A percentile compares a stretch with the other conserved stretches of the same genome.
Conservation (phyloP, 2,888 invertebrate genomes). For the Drosophila ustulata region DNA sequence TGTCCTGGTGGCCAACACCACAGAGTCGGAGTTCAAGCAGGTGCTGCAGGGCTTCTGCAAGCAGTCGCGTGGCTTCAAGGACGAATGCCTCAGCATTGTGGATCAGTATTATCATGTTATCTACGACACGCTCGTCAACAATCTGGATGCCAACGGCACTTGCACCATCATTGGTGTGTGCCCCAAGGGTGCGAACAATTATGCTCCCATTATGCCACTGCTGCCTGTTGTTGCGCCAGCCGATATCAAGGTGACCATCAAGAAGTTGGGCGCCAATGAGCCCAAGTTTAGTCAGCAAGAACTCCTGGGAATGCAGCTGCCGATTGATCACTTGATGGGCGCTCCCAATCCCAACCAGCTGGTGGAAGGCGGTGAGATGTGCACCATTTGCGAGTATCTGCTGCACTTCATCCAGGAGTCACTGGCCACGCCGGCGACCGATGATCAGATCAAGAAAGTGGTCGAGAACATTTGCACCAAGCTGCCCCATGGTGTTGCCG, state of each 20-base stretch:
- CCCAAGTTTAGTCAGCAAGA: slow-evolving; percentile 82
- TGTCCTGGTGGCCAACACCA: slow-evolving; percentile 93
- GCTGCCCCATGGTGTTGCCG: slow-evolving; percentile 88
- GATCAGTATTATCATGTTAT: slow-evolving; percentile 91
- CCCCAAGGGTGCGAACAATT: slow-evolving; percentile 70
- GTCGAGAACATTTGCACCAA: slow-evolving; percentile 90
- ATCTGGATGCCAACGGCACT: slow-evolving; percentile 89
- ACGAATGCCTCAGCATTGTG: slow-evolving; percentile 91
- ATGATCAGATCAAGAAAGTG: slow-evolving; percentile 88
- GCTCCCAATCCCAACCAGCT: slow-evolving; percentile 79
- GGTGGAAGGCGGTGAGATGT: slow-evolving; percentile 86
- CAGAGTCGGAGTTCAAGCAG: slow-evolving; percentile 92
- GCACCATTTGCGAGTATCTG: slow-evolving; percentile 93
- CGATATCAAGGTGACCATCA: slow-evolving; percentile 82
- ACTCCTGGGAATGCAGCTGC: slow-evolving; percentile 85
- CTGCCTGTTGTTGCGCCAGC: slow-evolving; percentile 86
- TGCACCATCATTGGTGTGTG: slow-evolving; percentile 88
- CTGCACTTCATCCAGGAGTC: slow-evolving; percentile 91
- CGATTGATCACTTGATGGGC: slow-evolving; percentile 86
- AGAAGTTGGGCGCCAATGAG: slow-evolving; percentile 80
- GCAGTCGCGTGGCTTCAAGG: slow-evolving; percentile 90
- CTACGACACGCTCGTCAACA: slow-evolving; percentile 89
- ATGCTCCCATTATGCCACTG: slow-evolving; percentile 87
- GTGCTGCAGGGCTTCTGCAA: slow-evolving; percentile 92
- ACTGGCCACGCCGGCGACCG: slow-evolving; percentile 89